Conservation (phyloP, 2,888 invertebrate species). For the Mythimna pallens region DNA sequence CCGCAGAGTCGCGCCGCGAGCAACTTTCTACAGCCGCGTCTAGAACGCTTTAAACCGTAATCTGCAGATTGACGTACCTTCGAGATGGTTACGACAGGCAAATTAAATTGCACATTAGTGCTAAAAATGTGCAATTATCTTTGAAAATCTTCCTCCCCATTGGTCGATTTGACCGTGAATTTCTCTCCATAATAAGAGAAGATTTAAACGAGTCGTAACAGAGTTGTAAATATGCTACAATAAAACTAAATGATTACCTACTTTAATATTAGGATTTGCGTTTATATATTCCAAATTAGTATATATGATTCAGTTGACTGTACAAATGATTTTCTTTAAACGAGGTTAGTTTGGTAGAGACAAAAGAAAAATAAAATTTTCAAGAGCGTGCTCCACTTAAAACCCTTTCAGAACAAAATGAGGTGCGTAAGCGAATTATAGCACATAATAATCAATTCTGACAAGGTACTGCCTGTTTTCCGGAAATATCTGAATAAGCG, state of each 20-base stretch:
- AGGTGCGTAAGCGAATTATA: not conserved
- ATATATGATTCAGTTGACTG: slow-evolving; percentile 13
- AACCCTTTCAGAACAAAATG: slow-evolving; percentile 10
- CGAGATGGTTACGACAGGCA: slow-evolving; percentile 86
- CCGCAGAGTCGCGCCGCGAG: slow-evolving; percentile 88
- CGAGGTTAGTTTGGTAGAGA: not conserved
- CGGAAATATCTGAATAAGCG: slow-evolving; percentile 43
- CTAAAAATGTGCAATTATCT: slow-evolving; percentile 78
- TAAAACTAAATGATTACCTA: too few relatives aligned
- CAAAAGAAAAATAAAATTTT: not conserved
- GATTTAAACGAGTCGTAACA: slow-evolving; percentile 29
- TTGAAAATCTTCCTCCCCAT: slow-evolving; percentile 66
- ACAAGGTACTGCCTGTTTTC: slow-evolving; percentile 43
- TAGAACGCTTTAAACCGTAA: slow-evolving; percentile 90
- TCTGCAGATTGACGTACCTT: slow-evolving; percentile 89
- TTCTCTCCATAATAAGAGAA: slow-evolving; percentile 50
- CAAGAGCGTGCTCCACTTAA: not conserved
- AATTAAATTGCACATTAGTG: slow-evolving; percentile 86
- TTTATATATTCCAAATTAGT: slow-evolving; percentile 14
- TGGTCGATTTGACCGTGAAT: slow-evolving; percentile 64
- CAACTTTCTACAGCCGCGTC: slow-evolving; percentile 90
- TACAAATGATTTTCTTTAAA: slow-evolving; percentile 5
- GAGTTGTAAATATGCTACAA: slow-evolving; percentile 18
- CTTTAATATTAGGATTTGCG: slow-evolving; percentile 37
- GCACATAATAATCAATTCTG: slow-evolving; percentile 31